Evolutionary conservation across 2,113 vertebrate genomes (phyloP), one percentile per base, ranked within the genome.

Genomic region (Elgaria multicarinata): DNA sequence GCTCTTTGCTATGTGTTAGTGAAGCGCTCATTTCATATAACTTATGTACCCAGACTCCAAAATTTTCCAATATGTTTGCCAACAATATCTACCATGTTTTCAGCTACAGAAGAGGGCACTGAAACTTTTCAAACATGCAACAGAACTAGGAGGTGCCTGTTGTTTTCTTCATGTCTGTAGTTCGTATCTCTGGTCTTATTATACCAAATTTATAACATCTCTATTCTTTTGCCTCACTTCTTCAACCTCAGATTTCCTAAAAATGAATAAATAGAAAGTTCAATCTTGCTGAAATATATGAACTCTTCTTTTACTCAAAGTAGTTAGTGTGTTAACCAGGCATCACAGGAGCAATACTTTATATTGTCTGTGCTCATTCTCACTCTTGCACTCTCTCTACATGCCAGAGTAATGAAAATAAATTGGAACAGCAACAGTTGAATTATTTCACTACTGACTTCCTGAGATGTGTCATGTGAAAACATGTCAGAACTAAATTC

Each of bases 401-500:
- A 3, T 87, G 83, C 79, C 91, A 87, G 64, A 6, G 55, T 42
- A 93, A 66, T 90, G 89, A 74, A 87, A 91, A 89, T 89, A 64
- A 90, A 69, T 80, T 76, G 75, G 89, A 95, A 91, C 44, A 85
- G 80, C 91, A 87, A 88, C 86, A 85, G 88, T 95, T 93, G 93
- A 92, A 90, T 90, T 94, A 92, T 93, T 96, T 96, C 89, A 81
- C 87, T 83, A 64, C 58, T 91, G 88, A 93, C 1, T 91, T 89
- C 90, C 80, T 79, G 67, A 44, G 16, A 90, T 85, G 88, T 46
- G 28, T 93, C 50, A 88, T 94, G 90, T 92, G 88, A 93, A 96
- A 93, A 94, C 67, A 78, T 77, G 71, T 89, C 89, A 92, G 90
- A 91, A 39, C 83, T 89, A 42, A 55, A 85, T 88, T 91, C 62